phyloP scores from a whole-genome alignment of 2,888 invertebrate species.

The Therioaphis trifolii region DNA sequence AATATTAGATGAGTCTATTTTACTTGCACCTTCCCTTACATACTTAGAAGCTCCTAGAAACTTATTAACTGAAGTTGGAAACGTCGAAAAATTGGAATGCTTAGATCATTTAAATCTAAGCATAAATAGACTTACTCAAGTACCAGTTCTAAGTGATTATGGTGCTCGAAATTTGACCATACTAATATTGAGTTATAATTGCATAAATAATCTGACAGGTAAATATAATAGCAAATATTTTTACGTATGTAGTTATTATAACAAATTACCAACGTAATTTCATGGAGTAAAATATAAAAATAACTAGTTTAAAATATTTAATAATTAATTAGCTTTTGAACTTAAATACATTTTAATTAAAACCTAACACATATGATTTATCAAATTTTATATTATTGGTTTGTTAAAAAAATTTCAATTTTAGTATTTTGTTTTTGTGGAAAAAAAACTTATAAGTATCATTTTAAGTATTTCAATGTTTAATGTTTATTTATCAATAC shows the following conservation, averaged over 20 bases:
- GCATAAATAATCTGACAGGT: slow-evolving; percentile 74
- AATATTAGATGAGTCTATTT: slow-evolving; percentile 72
- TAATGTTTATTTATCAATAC: too few species aligned
- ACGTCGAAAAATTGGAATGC: slow-evolving; percentile 74
- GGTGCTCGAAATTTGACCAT: slow-evolving; percentile 72
- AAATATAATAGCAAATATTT: slow-evolving; percentile 61
- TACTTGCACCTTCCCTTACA: slow-evolving; percentile 72
- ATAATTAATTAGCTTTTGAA: too few species aligned
- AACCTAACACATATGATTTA: too few species aligned
- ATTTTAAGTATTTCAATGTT: too few species aligned
- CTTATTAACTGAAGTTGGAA: slow-evolving; percentile 71
- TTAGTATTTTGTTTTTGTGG: too few species aligned
- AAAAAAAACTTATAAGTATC: too few species aligned
- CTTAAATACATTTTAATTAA: too few species aligned
- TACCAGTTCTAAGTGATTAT: slow-evolving; percentile 74
- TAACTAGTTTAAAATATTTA: too few species aligned
- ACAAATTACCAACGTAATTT: too few species aligned
- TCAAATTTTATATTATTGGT: too few species aligned
- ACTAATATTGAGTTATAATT: slow-evolving; percentile 75
- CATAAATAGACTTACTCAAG: slow-evolving; percentile 73
- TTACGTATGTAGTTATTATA: background rate
- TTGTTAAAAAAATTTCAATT: too few species aligned
- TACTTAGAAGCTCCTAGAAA: slow-evolving; percentile 77
- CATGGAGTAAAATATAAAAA: too few species aligned
- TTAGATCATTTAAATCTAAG: slow-evolving; percentile 76